Evolutionary conservation across 2,888 invertebrate species (phyloP), one percentile per base, ranked within the genome.

Genomic region (Epsilonema sp.): DNA sequence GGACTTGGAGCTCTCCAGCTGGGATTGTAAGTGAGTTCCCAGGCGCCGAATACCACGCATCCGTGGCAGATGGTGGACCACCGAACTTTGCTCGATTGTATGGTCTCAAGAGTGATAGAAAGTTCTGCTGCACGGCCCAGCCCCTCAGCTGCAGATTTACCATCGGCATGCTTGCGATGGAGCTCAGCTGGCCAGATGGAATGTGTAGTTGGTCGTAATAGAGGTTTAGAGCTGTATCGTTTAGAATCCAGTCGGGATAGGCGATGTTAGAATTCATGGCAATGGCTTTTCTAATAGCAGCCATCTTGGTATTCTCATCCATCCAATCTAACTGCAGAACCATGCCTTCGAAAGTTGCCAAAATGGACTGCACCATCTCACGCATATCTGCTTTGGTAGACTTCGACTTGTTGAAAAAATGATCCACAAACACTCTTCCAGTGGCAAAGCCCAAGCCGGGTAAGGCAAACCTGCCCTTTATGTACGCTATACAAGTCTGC

Each of bases 271-370:
- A 8, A 5, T 38, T 38, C 38, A 38, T 38, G 5, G 11, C 16
- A 11, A 8, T 5, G 38, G 20, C 5, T 19, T 38, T 38, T 19
- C 19, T 38, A 5, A 38, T 5, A 5, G 38, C 38, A 8, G 8
- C 38, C n/a, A 8, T 38, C 19, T 38, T 38, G 5, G 38, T 38
- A 19, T 38, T 5, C 5, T 8, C 5, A 38, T 38, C 38, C 38
- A 38, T 38, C 38, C 38, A 38, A 59, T 81, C 80, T 0, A 79
- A n/a, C n/a, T n/a, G n/a, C 16, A 31, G 31, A 11, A 31, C 31
- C 31, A 31, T 31, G 8, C 8, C 8, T 31, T 31, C 31, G 31
- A 31, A 31, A 11, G 8, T 16, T 16, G 16, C 8, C 16, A 11
- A 11, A 11, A 31, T 31, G 8, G 8, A 16, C 8, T 31, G 8